phyloP scores from a whole-genome alignment of 23 tunicate genomes.

The Styela clava region DNA sequence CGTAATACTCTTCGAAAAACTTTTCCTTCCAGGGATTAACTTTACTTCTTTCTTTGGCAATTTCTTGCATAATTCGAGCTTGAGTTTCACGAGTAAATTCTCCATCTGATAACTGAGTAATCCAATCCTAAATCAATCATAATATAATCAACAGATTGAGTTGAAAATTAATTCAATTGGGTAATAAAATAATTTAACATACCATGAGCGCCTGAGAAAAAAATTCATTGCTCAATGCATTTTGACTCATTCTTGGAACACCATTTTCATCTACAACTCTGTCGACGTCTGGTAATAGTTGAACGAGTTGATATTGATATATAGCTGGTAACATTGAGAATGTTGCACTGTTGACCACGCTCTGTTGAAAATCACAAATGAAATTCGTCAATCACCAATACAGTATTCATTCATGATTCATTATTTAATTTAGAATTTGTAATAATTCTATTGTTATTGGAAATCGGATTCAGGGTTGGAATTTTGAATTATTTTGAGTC shows the following conservation, averaged over 20 bases:
- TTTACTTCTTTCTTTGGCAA: slow-evolving; percentile 77
- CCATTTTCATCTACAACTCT: slow-evolving; percentile 18
- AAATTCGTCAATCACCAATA: neutral
- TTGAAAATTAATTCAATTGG: neutral
- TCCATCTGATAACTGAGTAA: slow-evolving; percentile 68
- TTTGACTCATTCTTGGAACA: slow-evolving; percentile 35
- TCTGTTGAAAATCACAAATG: slow-evolving; percentile 25
- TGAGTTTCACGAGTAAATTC: slow-evolving; percentile 95
- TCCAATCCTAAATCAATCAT: slow-evolving; percentile 65
- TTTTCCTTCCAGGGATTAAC: slow-evolving; percentile 81
- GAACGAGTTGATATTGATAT: slow-evolving; percentile 68
- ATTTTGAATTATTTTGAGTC: neutral
- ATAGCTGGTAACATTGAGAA: slow-evolving; percentile 71
- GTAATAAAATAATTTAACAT: no score
- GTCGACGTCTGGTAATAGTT: slow-evolving; percentile 70
- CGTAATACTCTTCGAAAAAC: slow-evolving; percentile 90
- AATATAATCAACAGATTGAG: neutral
- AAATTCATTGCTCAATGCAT: slow-evolving; percentile 84
- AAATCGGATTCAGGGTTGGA: neutral
- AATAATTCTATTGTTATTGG: neutral
- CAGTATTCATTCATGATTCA: neutral
- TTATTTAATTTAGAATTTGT: neutral
- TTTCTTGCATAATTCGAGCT: slow-evolving; percentile 72
- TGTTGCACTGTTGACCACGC: slow-evolving; percentile 61
- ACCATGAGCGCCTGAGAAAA: slow-evolving; percentile 66